Percentiles rank a stretch among this genome's conserved stretches.
phyloP scores from a whole-genome alignment of 2,888 invertebrate genomes.

The Cynaeus angustus region DNA sequence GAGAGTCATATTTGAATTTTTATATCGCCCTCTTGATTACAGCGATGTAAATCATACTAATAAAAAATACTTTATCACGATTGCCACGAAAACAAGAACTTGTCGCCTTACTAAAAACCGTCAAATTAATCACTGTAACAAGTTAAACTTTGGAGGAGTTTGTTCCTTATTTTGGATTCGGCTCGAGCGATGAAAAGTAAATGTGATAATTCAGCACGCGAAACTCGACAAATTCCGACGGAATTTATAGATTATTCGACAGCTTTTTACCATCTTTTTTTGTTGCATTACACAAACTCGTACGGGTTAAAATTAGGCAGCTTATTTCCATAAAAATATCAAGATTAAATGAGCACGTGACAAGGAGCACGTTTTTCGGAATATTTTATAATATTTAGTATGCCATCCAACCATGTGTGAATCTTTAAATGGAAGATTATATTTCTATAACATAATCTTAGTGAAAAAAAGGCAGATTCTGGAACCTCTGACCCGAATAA shows the following conservation, averaged over 20 bases:
- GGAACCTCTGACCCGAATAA: constrained; percentile 57
- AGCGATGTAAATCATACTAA: constrained; percentile 32
- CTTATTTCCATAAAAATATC: no score
- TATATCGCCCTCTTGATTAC: constrained; percentile 17
- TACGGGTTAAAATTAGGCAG: no score
- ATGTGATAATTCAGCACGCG: constrained; percentile 40
- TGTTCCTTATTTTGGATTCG: constrained; percentile 40
- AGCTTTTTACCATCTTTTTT: constrained; percentile 12
- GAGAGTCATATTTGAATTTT: constrained; percentile 27
- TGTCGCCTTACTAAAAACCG: constrained; percentile 41
- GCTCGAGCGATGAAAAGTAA: constrained; percentile 39
- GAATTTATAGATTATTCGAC: constrained; percentile 34
- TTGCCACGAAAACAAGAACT: constrained; percentile 38
- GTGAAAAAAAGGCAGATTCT: constrained; percentile 42
- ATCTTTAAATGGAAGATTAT: no score
- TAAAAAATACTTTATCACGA: constrained; percentile 43
- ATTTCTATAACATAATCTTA: constrained; percentile 14
- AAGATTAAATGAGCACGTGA: no score
- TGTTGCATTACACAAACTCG: neutral
- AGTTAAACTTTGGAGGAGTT: constrained; percentile 40
- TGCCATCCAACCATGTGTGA: no score
- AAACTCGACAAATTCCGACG: constrained; percentile 23
- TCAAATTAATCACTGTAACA: constrained; percentile 45
- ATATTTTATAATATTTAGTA: no score
- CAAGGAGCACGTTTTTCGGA: no score